Base-by-base conservation (phyloP, 2,888 invertebrate genomes). In the Volucella bombylans region DNA sequence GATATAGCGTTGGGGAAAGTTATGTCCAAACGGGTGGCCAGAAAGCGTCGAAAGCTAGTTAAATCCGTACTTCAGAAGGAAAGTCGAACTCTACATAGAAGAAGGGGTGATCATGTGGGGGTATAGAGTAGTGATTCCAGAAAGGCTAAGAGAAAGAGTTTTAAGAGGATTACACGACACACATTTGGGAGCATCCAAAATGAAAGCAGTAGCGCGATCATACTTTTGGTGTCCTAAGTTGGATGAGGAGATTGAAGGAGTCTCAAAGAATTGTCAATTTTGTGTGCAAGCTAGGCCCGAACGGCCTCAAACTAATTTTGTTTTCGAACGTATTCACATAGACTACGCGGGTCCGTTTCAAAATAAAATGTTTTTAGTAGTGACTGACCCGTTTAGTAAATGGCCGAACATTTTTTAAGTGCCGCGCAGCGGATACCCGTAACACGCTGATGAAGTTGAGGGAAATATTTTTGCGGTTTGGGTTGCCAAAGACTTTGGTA, bases 101-200 rank as follows among this genome's bases (percentile, higher is more conserved):
- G 39, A 62, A 1, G 55, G 38, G 8, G 54, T 73, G 4, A 15
- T 73, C 4, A 73, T 73, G 64, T 73, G 64, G 73, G 73, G 73
- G 0, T 52, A 64, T 41, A 43, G 64, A 39, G 43, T 64, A 15
- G 23, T 73, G 10, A 47, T 73, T 47, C 73, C 64, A 15, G 2
- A 1, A 6, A 55, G 31, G 12, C 11, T 64, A 1, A 39, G 73
- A 14, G 10, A 11, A 9, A 8, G 1, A 1, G 10, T 72, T n/a
- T 64, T 55, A 64, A 64, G 12, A 9, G 31, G 64, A 11, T 11
- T 64, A 47, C 73, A 55, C n/a, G 23, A n/a, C 2, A 54, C 64
- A 3, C 64, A 73, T 64, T n/a, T 72, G 12, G 52, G 52, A 50
- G n/a, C n/a, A 6, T 11, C 38, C 1, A 72, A 72, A 38, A 57